These are phyloP conservation scores for Habropoda laboriosa DNA, from an alignment of 1,140 invertebrate species.

Conservation along the genomic window DNA sequence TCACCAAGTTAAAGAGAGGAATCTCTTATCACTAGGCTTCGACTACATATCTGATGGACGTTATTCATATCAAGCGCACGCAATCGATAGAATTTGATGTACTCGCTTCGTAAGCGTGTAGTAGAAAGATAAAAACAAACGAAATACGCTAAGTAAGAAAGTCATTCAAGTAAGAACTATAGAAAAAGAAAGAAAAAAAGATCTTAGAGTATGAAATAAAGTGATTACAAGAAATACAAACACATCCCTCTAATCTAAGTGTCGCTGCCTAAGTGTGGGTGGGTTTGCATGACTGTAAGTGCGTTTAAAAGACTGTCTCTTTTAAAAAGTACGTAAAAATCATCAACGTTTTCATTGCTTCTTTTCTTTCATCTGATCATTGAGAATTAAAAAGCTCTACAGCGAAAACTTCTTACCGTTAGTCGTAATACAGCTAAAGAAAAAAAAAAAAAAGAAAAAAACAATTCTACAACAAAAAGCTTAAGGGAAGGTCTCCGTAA, in stretches of 20 bases:
- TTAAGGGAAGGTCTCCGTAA: conserved; percentile 33
- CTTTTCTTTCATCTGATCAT: conserved; percentile 36
- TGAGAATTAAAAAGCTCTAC: conserved; percentile 46
- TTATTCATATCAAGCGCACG: conserved; percentile 27
- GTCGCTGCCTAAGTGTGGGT: conserved; percentile 72
- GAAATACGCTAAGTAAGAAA: conserved; percentile 65
- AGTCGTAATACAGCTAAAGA: conserved; percentile 40
- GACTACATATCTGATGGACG: conserved; percentile 16
- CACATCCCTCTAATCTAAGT: conserved; percentile 75
- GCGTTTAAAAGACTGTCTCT: conserved; percentile 42
- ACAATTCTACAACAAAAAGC: conserved; percentile 37
- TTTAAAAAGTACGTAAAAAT: conserved; percentile 55
- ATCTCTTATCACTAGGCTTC: no score
- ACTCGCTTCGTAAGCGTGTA: conserved; percentile 64
- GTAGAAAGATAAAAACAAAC: conserved; percentile 79
- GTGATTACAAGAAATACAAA: conserved; percentile 79
- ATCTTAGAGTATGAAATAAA: conserved; percentile 75
- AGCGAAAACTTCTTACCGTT: conserved; percentile 43
- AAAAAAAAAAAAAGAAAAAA: conserved; percentile 14
- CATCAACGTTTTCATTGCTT: conserved; percentile 6
- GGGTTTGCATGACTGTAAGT: conserved; percentile 68
- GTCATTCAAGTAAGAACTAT: conserved; percentile 71
- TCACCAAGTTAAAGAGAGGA: conserved; percentile 24
- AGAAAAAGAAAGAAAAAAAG: conserved; percentile 68
- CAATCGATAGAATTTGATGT: conserved; percentile 43